These are phyloP conservation scores for Nylanderia fulva DNA, from an alignment of 1,140 invertebrate species.

Conservation along the genomic window DNA sequence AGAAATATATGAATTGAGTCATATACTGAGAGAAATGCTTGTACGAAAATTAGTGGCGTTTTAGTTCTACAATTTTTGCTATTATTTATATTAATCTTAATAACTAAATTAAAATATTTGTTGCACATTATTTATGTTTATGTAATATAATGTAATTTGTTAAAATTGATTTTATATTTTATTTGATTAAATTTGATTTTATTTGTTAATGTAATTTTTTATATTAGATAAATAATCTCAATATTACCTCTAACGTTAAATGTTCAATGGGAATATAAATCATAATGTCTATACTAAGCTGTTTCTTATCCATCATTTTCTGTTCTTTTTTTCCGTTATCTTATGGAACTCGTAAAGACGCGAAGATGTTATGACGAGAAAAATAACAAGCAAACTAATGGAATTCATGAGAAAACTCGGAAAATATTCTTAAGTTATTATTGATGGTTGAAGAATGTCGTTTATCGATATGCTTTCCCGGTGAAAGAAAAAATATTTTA, in stretches of 20 bases:
- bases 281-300: not conserved
- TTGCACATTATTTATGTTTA: not conserved
- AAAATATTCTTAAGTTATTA: not conserved
- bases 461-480: not conserved
- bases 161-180: not conserved
- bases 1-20: not conserved
- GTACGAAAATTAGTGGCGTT: not conserved
- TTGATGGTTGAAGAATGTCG: not conserved
- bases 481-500: slow-evolving; percentile 19
- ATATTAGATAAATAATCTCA: not conserved
- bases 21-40: not conserved
- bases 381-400: not conserved
- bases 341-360: not conserved
- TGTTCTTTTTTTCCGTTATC: not conserved
- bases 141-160: too few relatives aligned
- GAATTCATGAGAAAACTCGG: not conserved
- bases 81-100: not conserved
- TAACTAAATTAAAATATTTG: not conserved
- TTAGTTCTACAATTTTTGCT: not conserved
- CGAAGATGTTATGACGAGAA: not conserved
- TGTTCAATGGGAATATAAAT: not conserved
- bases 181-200: too few relatives aligned
- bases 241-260: not conserved
- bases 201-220: not conserved
- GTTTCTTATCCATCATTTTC: not conserved